Base-by-base conservation (phyloP, 2,797 vertebrate species). In the Myotis findleyi region DNA sequence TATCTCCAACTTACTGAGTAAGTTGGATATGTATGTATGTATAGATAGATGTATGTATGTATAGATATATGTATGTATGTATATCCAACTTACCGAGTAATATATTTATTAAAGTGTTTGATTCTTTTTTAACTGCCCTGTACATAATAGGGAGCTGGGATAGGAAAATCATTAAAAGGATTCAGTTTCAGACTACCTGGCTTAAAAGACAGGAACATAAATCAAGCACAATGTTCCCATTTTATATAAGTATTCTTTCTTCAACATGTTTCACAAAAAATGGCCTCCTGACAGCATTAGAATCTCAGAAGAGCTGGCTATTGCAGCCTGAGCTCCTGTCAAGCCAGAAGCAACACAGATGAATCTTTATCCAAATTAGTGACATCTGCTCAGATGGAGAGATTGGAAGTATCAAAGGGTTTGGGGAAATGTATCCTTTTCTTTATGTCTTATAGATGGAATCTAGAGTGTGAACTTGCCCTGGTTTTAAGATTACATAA, bases 181-280 rank as follows among this genome's bases (percentile, higher is more conserved):
- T 82, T 85, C 4, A 25, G 5, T 82, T 95, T 64, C 41, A 57
- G n/a, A 76, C 44, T 85, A 57, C 13, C 20, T 71, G 6, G 3
- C 53, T 94, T 83, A 96, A 82, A 73, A 69, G 77, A 72, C 3
- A 90, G 80, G 16, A 84, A 77, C n/a, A 47, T n/a, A 90, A 64
- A 92, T 93, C 76, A 62, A 44, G 73, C 90, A 90, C 17, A 94
- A 89, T 33, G 21, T 69, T 20, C 18, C 72, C 53, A 77, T 82
- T 90, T 68, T 88, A 69, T 66, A 17, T 77, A 66, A 82, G 21
- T 38, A 36, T 55, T 71, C 66, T 49, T 96, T 86, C 38, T 89
- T 30, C 41, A 80, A 93, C 93, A 86, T 68, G 14, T 73, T 62
- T 86, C 51, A 89, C 6, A 86, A 80, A 92, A 89, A 83, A 64